phyloP scores from a whole-genome alignment of 1,140 invertebrate genomes.

The Drosophila ercepeae region DNA sequence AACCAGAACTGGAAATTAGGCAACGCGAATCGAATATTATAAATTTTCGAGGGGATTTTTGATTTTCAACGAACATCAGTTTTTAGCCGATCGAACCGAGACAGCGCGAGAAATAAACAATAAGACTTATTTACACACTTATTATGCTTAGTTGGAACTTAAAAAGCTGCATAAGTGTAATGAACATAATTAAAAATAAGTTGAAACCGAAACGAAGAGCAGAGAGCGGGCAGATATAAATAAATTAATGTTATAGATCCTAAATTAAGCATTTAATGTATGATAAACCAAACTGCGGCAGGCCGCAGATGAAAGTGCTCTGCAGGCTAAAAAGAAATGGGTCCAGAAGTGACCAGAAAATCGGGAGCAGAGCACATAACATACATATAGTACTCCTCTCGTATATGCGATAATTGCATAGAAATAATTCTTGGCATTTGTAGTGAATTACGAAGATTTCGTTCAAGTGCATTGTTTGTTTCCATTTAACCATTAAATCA shows the following conservation, averaged over 20 bases:
- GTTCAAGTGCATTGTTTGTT: constrained; percentile 69
- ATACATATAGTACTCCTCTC: constrained; percentile 31
- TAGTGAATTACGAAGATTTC: constrained; percentile 62
- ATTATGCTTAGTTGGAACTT: constrained; percentile 77
- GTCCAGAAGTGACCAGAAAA: neutral
- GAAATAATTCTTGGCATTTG: constrained; percentile 49
- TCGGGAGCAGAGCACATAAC: constrained; percentile 23
- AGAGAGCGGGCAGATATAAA: constrained; percentile 19
- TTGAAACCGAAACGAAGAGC: neutral
- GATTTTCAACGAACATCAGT: constrained; percentile 52
- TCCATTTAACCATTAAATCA: constrained; percentile 32
- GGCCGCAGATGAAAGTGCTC: constrained; percentile 60
- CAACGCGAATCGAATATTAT: constrained; percentile 16
- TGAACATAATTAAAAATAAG: constrained; percentile 27
- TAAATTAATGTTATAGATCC: constrained; percentile 65
- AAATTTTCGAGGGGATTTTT: constrained; percentile 54
- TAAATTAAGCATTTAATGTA: constrained; percentile 75
- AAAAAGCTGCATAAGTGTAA: constrained; percentile 52
- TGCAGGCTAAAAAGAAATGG: constrained; percentile 27
- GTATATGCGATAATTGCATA: constrained; percentile 26
- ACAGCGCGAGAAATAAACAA: constrained; percentile 53
- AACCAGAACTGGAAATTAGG: constrained; percentile 7
- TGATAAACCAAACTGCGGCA: constrained; percentile 54
- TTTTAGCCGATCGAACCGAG: constrained; percentile 22
- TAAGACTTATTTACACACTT: constrained; percentile 81